A percentile compares a stretch with the other conserved stretches of the same genome.
Evolutionary conservation across 2,797 vertebrate genomes (phyloP).

Genomic region (Sus cebifrons): DNA sequence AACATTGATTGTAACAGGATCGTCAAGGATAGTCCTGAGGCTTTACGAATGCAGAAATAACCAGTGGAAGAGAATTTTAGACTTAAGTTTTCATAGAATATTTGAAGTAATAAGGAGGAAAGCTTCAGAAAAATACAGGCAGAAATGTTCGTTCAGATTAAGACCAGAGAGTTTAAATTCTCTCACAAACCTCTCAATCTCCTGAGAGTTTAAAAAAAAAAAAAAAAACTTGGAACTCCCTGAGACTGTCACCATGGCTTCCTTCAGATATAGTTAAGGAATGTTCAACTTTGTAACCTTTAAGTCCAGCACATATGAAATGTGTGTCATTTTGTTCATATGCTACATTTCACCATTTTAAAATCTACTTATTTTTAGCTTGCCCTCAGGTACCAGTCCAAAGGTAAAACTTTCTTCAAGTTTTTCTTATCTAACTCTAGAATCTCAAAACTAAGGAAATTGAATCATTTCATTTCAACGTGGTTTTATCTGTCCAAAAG

Average conservation of each 20-base stretch:
- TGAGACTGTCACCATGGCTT: background rate
- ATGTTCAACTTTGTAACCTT: background rate
- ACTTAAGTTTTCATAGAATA: slow-evolving; percentile 62
- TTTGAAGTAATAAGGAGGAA: slow-evolving; percentile 69
- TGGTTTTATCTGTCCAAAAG: background rate
- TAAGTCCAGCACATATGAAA: background rate
- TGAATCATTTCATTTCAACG: background rate
- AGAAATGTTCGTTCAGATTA: slow-evolving; percentile 68
- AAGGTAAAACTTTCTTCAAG: background rate
- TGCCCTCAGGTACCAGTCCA: background rate
- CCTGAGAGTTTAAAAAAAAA: background rate
- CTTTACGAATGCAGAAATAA: slow-evolving; percentile 57
- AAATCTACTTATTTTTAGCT: slow-evolving; percentile 2
- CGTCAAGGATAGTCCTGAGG: slow-evolving; percentile 25
- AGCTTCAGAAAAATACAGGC: slow-evolving; percentile 43
- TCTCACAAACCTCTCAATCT: background rate
- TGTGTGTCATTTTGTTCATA: background rate
- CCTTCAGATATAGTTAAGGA: background rate
- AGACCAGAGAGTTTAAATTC: slow-evolving; percentile 52
- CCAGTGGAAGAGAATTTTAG: slow-evolving; percentile 22
- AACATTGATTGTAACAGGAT: slow-evolving; percentile 71
- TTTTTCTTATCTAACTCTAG: background rate
- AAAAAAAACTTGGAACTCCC: background rate
- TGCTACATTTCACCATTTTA: background rate
- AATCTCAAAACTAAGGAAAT: background rate